Conservation (phyloP, 2,113 vertebrate species). For the Clinocottus analis region DNA sequence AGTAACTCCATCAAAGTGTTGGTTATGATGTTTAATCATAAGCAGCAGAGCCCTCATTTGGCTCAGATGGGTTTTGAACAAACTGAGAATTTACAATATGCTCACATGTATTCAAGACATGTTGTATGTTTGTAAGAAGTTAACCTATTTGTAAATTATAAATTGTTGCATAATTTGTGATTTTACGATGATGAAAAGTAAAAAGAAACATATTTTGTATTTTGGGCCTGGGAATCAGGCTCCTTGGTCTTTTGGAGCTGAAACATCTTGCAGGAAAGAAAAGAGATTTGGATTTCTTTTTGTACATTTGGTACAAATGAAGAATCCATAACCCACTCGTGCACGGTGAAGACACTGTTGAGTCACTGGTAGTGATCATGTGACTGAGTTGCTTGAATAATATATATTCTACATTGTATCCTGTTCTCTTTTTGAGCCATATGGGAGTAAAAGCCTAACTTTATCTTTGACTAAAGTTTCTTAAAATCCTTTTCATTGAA, state of each 20-base stretch:
- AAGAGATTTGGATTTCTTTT: neutral
- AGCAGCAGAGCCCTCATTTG: slow-evolving; percentile 8
- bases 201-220: neutral
- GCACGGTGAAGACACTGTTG: neutral
- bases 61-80: neutral
- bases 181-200: neutral
- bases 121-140: neutral
- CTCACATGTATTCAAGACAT: neutral
- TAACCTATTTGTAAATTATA: neutral
- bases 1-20: slow-evolving; percentile 55
- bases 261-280: neutral
- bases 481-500: neutral
- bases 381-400: neutral
- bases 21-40: slow-evolving; percentile 44
- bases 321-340: neutral
- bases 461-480: neutral
- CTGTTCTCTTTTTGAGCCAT: neutral
- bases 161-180: neutral
- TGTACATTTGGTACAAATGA: neutral
- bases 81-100: neutral
- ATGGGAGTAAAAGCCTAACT: neutral
- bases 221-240: neutral
- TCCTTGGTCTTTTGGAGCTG: neutral
- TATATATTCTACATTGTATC: neutral
- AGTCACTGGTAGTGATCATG: neutral